phyloP scores from a whole-genome alignment of 1,140 invertebrate genomes.

The Brachionus plicatilis region DNA sequence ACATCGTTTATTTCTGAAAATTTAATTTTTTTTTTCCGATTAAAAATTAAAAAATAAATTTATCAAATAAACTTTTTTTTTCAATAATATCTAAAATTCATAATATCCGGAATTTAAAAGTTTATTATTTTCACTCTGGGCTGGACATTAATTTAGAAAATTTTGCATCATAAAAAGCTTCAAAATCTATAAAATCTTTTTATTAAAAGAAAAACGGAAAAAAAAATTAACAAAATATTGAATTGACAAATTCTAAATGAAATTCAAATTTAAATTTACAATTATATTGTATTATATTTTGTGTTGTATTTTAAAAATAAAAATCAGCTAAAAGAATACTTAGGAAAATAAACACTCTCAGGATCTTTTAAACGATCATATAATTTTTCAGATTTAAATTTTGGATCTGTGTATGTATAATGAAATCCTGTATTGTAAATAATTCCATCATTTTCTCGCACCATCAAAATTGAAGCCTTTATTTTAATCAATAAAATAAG shows the following conservation, averaged over 20 bases:
- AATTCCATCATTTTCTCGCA: conserved; percentile 22
- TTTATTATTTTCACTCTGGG: background rate
- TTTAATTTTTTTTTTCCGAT: background rate
- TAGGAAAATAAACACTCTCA: background rate
- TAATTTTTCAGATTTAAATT: background rate
- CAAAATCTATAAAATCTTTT: background rate
- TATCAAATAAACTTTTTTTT: too few relatives aligned
- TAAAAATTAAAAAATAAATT: background rate
- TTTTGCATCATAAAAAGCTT: background rate
- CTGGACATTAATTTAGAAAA: background rate
- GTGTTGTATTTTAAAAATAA: background rate
- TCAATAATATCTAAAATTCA: too few relatives aligned
- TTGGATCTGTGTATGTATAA: background rate
- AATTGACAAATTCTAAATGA: background rate
- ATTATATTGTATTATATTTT: background rate
- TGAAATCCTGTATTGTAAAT: conserved; percentile 39
- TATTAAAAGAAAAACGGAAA: background rate
- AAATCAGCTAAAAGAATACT: background rate
- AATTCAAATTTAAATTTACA: conserved; percentile 9
- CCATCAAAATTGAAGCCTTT: background rate
- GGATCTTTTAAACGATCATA: background rate
- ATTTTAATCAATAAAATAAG: background rate
- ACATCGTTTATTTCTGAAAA: too few relatives aligned
- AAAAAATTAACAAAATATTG: background rate
- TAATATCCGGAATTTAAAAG: background rate